Evolutionary conservation across 2,113 vertebrate genomes (phyloP).

Genomic region (Sylvilagus bachmani): DNA sequence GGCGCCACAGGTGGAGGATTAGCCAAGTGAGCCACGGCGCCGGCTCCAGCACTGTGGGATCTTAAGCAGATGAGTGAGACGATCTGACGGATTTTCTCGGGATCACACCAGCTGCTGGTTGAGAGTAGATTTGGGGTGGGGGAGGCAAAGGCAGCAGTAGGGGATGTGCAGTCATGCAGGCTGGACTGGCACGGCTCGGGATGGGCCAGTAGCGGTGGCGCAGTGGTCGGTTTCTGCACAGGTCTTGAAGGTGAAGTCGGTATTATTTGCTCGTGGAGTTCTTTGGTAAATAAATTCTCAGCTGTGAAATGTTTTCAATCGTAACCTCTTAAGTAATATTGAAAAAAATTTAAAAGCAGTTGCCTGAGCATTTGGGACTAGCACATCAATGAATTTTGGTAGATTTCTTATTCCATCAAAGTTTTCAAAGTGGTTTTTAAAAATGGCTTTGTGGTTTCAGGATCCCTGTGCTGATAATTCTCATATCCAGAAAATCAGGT

Average conservation of each 20-base stretch:
- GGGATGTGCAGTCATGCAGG: not conserved
- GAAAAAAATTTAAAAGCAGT: not conserved
- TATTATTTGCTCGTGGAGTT: not conserved
- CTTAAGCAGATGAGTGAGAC: not conserved
- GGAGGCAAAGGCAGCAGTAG: not conserved
- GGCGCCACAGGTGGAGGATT: too few relatives aligned
- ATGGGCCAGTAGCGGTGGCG: not conserved
- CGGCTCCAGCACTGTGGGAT: too few relatives aligned
- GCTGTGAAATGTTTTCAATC: not conserved
- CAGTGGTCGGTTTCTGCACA: not conserved
- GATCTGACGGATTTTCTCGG: not conserved
- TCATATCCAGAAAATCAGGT: constrained; percentile 82
- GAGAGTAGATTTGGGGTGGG: not conserved
- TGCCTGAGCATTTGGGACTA: constrained; percentile 2
- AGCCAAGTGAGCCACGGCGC: too few relatives aligned
- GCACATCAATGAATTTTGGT: constrained; percentile 24
- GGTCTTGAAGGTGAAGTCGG: not conserved
- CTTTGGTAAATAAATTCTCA: not conserved
- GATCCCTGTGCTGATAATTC: constrained; percentile 82
- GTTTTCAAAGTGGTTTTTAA: constrained; percentile 77
- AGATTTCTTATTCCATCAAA: constrained; percentile 22
- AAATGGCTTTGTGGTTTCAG: constrained; percentile 83
- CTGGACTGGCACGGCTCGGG: not conserved
- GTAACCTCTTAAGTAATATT: constrained; percentile 4
- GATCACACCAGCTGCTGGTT: not conserved